A percentile compares a stretch with the other conserved stretches of the same genome.
Evolutionary conservation across 2,797 vertebrate genomes (phyloP).

Genomic region (Aphelocoma californica): DNA sequence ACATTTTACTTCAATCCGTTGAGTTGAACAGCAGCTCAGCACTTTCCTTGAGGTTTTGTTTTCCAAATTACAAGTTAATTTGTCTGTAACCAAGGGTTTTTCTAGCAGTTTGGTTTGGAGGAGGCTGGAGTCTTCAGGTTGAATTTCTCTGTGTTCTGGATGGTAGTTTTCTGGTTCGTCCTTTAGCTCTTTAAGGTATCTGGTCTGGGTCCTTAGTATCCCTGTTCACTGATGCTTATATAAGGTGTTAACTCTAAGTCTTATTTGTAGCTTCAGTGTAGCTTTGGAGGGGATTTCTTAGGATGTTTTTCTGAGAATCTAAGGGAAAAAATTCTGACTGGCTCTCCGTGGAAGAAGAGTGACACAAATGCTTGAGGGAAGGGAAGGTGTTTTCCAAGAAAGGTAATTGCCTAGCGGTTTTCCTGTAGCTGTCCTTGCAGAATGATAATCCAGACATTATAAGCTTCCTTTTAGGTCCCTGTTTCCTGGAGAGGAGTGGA

Average conservation of each 20-base stretch:
- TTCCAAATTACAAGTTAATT: neutral
- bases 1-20: neutral
- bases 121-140: neutral
- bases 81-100: neutral
- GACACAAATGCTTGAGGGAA: neutral
- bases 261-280: neutral
- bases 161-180: neutral
- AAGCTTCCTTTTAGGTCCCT: neutral
- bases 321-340: neutral
- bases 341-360: neutral
- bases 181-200: neutral
- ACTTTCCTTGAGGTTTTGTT: neutral
- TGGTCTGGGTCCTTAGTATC: neutral
- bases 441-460: neutral
- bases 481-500: neutral
- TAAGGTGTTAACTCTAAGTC: neutral
- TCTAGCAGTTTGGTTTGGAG: neutral
- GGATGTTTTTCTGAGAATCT: neutral
- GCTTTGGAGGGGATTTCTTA: neutral
- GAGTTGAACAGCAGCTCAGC: neutral
- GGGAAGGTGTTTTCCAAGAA: neutral
- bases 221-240: neutral
- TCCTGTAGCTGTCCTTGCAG: neutral
- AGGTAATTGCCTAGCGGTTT: neutral
- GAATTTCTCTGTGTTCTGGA: neutral